These are phyloP conservation scores for Epinotia demarniana DNA, from an alignment of 2,888 invertebrate species.

Conservation along the genomic window DNA sequence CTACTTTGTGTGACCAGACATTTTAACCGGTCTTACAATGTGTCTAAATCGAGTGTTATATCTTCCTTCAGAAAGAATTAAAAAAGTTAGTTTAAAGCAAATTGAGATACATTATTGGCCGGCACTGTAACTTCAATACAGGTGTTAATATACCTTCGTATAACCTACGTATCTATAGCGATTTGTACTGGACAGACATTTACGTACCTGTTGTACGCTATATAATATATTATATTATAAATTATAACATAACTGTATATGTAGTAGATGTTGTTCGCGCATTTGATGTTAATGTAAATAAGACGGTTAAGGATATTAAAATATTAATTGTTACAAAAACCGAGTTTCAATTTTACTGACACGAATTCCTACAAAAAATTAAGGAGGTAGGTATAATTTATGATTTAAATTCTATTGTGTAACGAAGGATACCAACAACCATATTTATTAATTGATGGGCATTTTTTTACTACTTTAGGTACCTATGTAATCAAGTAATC, in stretches of 20 bases:
- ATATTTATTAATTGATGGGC: no score
- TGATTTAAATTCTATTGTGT: no score
- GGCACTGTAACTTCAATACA: constrained; percentile 16
- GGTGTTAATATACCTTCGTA: constrained; percentile 32
- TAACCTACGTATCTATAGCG: constrained; percentile 31
- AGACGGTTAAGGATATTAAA: constrained; percentile 76
- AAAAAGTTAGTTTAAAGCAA: no score
- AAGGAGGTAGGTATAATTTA: no score
- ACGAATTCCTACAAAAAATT: background rate
- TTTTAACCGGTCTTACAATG: no score
- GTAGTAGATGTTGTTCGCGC: constrained; percentile 70
- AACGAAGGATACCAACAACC: no score
- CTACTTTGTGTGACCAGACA: no score
- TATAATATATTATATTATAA: constrained; percentile 64
- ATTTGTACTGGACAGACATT: constrained; percentile 58
- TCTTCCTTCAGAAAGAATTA: no score
- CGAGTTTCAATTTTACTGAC: constrained; percentile 27
- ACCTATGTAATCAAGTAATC: no score
- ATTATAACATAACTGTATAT: constrained; percentile 40
- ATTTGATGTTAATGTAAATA: constrained; percentile 80
- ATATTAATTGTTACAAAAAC: constrained; percentile 73
- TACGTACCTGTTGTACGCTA: constrained; percentile 72
- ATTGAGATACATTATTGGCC: no score
- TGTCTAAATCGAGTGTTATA: no score
- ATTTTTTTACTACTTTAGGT: no score